These are phyloP conservation scores for Dusona sp. DNA, from an alignment of 2,888 invertebrate species.

Conservation along the genomic window DNA sequence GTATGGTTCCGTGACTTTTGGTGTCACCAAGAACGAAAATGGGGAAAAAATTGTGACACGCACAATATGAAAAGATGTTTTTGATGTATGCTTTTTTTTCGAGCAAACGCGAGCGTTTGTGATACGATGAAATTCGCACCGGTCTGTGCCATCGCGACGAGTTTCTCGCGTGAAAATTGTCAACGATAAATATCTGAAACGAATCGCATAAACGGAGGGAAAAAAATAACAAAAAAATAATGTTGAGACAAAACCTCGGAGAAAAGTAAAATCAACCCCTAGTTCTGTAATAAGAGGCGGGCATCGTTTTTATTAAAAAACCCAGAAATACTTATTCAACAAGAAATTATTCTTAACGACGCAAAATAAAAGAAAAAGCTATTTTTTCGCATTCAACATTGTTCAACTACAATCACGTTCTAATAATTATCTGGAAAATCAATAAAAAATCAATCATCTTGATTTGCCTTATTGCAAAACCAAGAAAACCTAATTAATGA, in stretches of 20 bases:
- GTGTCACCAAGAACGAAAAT: slow-evolving; percentile 12
- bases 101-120: slow-evolving; percentile 25
- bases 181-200: slow-evolving; percentile 62
- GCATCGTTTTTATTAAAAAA: not conserved
- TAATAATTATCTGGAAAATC: no score
- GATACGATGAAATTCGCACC: slow-evolving; percentile 55
- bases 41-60: slow-evolving; percentile 17
- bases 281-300: not conserved
- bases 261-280: slow-evolving; percentile 2
- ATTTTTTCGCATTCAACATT: not conserved
- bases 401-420: no score
- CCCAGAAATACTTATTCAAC: not conserved
- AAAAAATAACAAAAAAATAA: slow-evolving; percentile 16
- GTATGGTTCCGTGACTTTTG: slow-evolving; percentile 51
- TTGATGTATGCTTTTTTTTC: not conserved
- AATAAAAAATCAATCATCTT: no score
- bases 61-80: slow-evolving; percentile 37
- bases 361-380: not conserved
- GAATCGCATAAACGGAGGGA: slow-evolving; percentile 27
- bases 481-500: no score
- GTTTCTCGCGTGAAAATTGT: slow-evolving; percentile 61
- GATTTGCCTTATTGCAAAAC: no score
- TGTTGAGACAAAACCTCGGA: slow-evolving; percentile 21
- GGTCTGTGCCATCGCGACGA: slow-evolving; percentile 58
- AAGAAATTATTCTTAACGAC: not conserved